phyloP scores from a whole-genome alignment of 2,797 vertebrate genomes.

The Molossus alvarezi region DNA sequence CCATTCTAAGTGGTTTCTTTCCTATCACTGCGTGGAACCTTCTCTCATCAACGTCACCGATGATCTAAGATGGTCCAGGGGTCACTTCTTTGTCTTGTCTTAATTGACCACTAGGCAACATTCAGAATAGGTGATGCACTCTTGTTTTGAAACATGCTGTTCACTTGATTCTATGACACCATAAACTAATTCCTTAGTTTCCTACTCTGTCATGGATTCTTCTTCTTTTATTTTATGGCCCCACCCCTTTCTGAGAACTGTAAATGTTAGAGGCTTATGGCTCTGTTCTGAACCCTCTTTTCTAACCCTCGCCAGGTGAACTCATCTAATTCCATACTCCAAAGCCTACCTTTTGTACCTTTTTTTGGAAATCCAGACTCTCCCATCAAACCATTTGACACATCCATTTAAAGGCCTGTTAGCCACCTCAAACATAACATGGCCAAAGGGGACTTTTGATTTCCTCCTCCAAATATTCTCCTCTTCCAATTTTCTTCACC shows the following conservation, averaged over 20 bases:
- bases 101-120: background rate
- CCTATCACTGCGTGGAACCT: background rate
- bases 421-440: background rate
- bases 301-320: background rate
- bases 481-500: background rate
- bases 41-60: background rate
- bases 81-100: background rate
- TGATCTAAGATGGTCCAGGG: background rate
- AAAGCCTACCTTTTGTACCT: background rate
- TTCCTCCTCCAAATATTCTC: background rate
- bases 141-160: slow-evolving; percentile 9
- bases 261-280: background rate
- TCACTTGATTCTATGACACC: background rate
- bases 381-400: background rate
- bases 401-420: background rate
- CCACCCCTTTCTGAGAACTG: background rate
- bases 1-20: background rate
- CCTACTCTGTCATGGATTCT: background rate
- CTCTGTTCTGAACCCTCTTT: background rate
- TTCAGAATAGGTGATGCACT: background rate
- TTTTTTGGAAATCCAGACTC: background rate
- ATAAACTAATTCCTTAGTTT: background rate
- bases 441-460: background rate
- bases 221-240: background rate
- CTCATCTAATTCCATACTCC: background rate